Conservation (phyloP, 2,797 vertebrate species). For the Paguma larvata region DNA sequence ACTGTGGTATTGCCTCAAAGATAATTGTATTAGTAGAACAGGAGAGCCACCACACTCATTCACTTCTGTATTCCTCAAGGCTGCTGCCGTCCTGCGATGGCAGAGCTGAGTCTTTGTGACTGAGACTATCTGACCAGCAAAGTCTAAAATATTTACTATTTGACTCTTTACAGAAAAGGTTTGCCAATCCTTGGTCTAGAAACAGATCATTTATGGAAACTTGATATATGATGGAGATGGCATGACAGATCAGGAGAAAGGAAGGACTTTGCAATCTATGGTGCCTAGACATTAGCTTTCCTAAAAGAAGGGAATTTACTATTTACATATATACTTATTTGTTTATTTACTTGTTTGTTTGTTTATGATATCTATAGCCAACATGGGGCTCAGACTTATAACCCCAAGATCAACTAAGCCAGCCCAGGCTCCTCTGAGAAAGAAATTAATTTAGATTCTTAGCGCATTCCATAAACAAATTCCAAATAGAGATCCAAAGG, state of each 20-base stretch:
- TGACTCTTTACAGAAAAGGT: neutral
- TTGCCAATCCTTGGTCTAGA: neutral
- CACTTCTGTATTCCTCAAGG: neutral
- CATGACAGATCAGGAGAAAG: neutral
- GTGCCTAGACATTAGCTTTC: neutral
- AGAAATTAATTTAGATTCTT: neutral
- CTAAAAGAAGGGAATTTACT: neutral
- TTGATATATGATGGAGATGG: neutral
- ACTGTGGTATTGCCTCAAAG: neutral
- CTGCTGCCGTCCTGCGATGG: fast-evolving
- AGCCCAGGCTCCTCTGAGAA: neutral
- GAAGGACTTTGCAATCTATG: neutral
- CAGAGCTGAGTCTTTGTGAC: neutral
- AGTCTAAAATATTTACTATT: neutral
- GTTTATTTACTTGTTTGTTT: neutral
- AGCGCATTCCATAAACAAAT: neutral
- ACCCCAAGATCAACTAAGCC: neutral
- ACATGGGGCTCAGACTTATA: neutral
- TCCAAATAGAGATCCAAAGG: neutral
- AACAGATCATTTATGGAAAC: neutral
- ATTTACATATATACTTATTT: neutral
- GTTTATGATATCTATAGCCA: neutral
- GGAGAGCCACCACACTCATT: fast-evolving
- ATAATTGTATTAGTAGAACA: neutral
- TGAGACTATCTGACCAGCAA: fast-evolving